Base-by-base conservation (phyloP, 2,888 invertebrate genomes). In the Campoletis raptor region DNA sequence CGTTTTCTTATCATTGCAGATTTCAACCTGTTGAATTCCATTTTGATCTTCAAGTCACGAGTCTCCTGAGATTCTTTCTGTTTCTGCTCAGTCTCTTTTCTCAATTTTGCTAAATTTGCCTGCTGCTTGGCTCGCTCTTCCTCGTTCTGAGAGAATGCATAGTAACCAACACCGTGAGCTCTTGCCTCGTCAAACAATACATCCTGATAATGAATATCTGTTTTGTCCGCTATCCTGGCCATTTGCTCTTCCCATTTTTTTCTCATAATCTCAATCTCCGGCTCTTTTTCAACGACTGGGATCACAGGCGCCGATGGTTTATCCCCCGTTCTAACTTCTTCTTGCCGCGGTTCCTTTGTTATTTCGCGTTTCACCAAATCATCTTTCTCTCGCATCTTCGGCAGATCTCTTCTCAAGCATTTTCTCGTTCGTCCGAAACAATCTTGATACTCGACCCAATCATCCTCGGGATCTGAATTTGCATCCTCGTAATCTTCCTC, bases 131-230 rank as follows among this genome's bases (percentile, higher is more conserved):
- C 95, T 89, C 99, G 96, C 91, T 97, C 96, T 2, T 95, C 95
- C 90, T 98, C 98, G 90, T 99, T 97, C 67, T 97, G 97, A 18
- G 98, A 98, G 94, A 99, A 99, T 36, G 97, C 96, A 94, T 97
- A 99, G 94, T 98, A 99, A 7, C 98, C 98, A 24, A 98, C 98
- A 92, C 99, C 99, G 93, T 99, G 99, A 15, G 97, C 96, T 86
- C 99, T 96, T 0, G 98, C 98, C 96, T 99, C 99, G 94, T 98
- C 97, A 94, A 97, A 98, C 82, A 98, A 95, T 77, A 99, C 95
- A 95, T 99, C 98, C 94, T 98, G 98, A 93, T 99, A 99, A 95
- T 99, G 99, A 76, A 98, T 96, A 94, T 97, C 96, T 85, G 96
- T 95, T 94, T 98, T 97, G 5, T 96, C 95, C 0, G 96, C 93